Base-by-base conservation (phyloP, 2,888 invertebrate genomes). In the Falcaria lacertinaria region DNA sequence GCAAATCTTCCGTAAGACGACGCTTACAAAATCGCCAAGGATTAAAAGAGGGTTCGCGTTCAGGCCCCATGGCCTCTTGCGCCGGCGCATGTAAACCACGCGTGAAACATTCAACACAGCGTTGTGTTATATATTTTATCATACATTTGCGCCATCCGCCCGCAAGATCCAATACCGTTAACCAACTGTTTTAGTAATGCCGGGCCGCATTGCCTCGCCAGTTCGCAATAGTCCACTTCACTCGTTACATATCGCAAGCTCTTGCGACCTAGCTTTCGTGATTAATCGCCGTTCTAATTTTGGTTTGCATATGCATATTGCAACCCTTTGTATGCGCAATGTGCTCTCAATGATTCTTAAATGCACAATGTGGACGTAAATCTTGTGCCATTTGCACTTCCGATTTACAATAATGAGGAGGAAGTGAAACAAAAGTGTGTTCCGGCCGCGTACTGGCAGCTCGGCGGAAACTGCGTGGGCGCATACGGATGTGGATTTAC, bases 201-300 rank as follows among this genome's bases (percentile, higher is more conserved):
- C 64, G 63, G 65, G 60, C 57, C 62, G 62, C 65, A 66, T 74
- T 73, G 73, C 62, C 37, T 66, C 68, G 67, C 62, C 37, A 66
- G 78, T 77, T 77, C 65, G 83, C 81, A 82, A 81, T 74, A 76
- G 69, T 69, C 63, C 60, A 42, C 49, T 49, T 57, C 60, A 66
- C 72, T 73, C 66, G 80, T 74, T 78, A 81, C 79, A 80, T 81
- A 86, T 86, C 75, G 86, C 88, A 86, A 86, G 84, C 80, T 83
- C 82, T 87, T 85, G 85, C 88, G 80, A 65, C 70, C 68, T 65
- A 74, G 74, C 80, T 81, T 80, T 77, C 74, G 69, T 79, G 75
- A 79, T 76, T 78, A 77, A 79, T 77, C 67, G 69, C 66, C 61
- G 79, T 64, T 72, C 77, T 67, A 69, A 74, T 60, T 70, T 67